Base-by-base conservation (phyloP, 2,113 vertebrate genomes). In the Perca fluviatilis region DNA sequence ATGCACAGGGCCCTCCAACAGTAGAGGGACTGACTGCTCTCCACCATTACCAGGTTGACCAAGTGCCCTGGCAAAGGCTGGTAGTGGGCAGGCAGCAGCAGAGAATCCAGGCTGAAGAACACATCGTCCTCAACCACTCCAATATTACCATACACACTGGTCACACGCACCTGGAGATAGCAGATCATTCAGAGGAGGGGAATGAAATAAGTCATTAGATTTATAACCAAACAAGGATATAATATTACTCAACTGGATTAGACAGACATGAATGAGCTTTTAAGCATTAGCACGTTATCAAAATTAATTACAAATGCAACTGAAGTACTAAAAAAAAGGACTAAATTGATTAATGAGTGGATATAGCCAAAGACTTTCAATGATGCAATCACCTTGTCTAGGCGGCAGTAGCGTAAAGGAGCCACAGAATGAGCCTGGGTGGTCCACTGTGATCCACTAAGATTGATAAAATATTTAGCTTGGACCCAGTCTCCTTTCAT, bases 401-500 rank as follows among this genome's bases (percentile, higher is more conserved):
- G 91, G 54, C 93, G 96, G 74, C 96, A 96, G 67, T 97, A 98
- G 33, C 98, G 95, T 89, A 99, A 94, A 0, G 98, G 98, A 25
- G 93, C 94, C 71, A 99, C 96, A 7, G 89, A 95, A 51, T 94
- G 74, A 64, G 97, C 97, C 92, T 97, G 93, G 33, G 96, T 97
- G 86, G 84, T 96, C 95, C 96, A 97, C 0, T 96, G 92, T 30
- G 80, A 43, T 43, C 40, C 40, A 43, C 40, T 79, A 0, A 95
- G 93, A 65, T 95, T 96, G 84, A 99, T 92, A 57, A 95, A 94
- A 86, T 99, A 99, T 65, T 97, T 94, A 0, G 96, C 97, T 94
- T 98, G 94, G 36, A 99, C 97, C 97, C 97, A 98, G 91, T 99
- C 98, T 65, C 98, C 98, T 90, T 96, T 96, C 92, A 88, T 96